Evolutionary conservation across 2,797 vertebrate genomes (phyloP), one percentile per base, ranked within the genome.

Genomic region (Buphagus erythrorhynchus): DNA sequence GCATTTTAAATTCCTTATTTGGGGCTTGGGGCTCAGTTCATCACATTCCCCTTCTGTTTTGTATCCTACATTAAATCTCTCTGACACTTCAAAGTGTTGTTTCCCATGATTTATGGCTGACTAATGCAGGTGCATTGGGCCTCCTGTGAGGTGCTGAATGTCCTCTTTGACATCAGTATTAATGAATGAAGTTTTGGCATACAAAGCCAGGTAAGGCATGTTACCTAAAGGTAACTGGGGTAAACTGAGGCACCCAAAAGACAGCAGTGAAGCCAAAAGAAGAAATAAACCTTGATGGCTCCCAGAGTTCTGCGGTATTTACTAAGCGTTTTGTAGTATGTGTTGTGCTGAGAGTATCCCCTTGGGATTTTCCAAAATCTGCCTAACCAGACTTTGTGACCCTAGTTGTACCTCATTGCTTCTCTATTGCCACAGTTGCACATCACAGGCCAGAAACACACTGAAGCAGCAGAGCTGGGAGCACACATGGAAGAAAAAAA

Each of bases 71-170:
- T 96, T 96, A 96, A 96, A 94, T 88, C 88, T 93, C 57, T 65
- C 75, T 96, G 93, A 96, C 90, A 94, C 89, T 93, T 94, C 94
- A 94, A 97, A 97, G 87, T 95, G 77, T 76, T 96, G 92, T 77
- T 97, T 96, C 82, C 63, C 88, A 73, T 96, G 93, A 93, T 92
- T 92, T 96, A 93, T 93, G 94, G 95, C 94, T 80, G 81, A 91
- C 81, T 96, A 95, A 87, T 82, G 92, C 90, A 96, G 95, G 92
- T 94, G 85, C 76, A 87, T 65, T 86, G 36, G 91, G 89, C 90
- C 72, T 96, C 80, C 93, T 96, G 69, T 86, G 90, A 93, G 79
- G 92, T 95, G 71, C 78, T 73, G 75, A 92, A 65, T 84, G 85
- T 77, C 93, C 86, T 96, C 76, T 77, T 82, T 86, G 85, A 91